These are phyloP conservation scores for Eulemur coronatus DNA, from an alignment of 2,797 vertebrate species.

Conservation along the genomic window DNA sequence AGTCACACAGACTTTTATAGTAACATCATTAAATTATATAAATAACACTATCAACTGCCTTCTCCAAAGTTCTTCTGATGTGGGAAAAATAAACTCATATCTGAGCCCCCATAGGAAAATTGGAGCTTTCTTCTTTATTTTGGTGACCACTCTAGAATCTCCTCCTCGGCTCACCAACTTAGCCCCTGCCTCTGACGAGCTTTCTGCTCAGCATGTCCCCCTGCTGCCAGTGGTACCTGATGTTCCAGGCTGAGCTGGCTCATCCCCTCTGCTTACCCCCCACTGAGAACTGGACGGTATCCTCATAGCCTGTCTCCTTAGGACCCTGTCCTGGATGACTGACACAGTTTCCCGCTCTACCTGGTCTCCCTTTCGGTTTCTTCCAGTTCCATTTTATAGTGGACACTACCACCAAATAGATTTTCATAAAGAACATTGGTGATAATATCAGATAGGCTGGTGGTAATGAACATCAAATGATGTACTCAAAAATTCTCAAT, in stretches of 20 bases:
- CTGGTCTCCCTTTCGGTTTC: not conserved
- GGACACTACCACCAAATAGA: not conserved
- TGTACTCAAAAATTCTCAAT: not conserved
- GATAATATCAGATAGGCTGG: not conserved
- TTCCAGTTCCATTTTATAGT: not conserved
- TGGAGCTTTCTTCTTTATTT: not conserved
- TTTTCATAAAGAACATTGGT: constrained; percentile 13
- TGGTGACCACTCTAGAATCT: not conserved
- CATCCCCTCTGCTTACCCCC: not conserved
- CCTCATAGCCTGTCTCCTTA: not conserved
- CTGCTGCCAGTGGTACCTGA: not conserved
- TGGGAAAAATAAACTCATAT: not conserved
- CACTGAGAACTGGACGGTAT: not conserved
- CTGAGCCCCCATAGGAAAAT: not conserved
- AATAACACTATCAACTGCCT: not conserved
- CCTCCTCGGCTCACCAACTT: not conserved
- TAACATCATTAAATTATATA: not conserved
- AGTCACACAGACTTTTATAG: not conserved
- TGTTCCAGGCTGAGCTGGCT: not conserved
- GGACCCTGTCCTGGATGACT: not conserved
- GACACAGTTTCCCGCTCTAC: not conserved
- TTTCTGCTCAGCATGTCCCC: not conserved
- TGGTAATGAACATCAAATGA: not conserved
- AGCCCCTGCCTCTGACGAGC: not conserved
- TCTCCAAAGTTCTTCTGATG: not conserved